Evolutionary conservation across 2,888 invertebrate species (phyloP).

Genomic region (Drosophila neotestacea): DNA sequence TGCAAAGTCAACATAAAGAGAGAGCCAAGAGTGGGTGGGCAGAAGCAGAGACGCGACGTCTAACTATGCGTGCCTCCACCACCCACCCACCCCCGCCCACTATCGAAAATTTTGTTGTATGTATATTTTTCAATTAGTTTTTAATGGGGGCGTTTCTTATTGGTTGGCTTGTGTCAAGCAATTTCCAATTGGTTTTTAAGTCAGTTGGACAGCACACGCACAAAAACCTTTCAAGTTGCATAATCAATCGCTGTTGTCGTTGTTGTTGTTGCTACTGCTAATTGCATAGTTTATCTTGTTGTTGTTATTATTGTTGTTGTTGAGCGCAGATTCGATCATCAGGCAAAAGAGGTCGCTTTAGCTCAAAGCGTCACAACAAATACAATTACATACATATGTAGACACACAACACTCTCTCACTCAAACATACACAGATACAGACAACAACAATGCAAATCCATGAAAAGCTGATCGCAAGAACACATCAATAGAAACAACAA

Average conservation of each 20-base stretch:
- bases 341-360: conserved; percentile 56
- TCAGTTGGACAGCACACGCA: conserved; percentile 61
- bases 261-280: conserved; percentile 27
- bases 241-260: conserved; percentile 32
- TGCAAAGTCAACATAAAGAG: conserved; percentile 55
- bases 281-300: conserved; percentile 39
- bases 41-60: conserved; percentile 12
- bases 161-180: conserved; percentile 38
- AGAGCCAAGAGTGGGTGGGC: conserved; percentile 50
- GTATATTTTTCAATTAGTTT: conserved; percentile 69
- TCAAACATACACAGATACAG: not conserved
- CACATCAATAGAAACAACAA: conserved; percentile 22
- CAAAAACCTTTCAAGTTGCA: conserved; percentile 42
- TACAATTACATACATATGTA: conserved; percentile 18
- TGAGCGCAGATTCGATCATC: conserved; percentile 34
- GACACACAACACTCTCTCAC: conserved; percentile 10
- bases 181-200: conserved; percentile 77
- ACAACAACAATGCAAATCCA: conserved; percentile 40
- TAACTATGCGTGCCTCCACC: conserved; percentile 24
- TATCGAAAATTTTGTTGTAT: conserved; percentile 52
- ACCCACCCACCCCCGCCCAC: conserved; percentile 8
- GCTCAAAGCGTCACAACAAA: conserved; percentile 36
- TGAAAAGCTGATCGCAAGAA: conserved; percentile 44
- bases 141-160: conserved; percentile 63
- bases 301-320: not conserved